phyloP scores from a whole-genome alignment of 1,140 invertebrate species.

The Coptotermes formosanus region DNA sequence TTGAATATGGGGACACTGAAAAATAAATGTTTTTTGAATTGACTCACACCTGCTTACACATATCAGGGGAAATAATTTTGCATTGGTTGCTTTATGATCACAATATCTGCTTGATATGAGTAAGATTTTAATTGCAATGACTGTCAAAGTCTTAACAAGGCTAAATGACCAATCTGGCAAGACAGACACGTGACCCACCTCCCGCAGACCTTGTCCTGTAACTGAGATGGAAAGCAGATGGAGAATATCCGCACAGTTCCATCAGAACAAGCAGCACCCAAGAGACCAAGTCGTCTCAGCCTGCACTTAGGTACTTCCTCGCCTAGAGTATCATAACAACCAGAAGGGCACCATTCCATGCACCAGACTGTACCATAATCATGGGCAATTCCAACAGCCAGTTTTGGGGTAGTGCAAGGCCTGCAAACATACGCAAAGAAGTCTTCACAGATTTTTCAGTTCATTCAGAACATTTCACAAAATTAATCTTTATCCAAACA shows the following conservation, averaged over 20 bases:
- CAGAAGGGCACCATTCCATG: conserved; percentile 75
- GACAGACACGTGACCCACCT: not conserved
- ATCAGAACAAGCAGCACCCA: conserved; percentile 67
- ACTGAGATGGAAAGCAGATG: conserved; percentile 54
- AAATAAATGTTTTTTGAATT: not conserved
- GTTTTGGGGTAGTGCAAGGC: conserved; percentile 39
- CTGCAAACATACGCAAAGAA: not conserved
- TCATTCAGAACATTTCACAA: too few species aligned
- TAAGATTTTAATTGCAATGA: not conserved
- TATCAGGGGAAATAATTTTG: not conserved
- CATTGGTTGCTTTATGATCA: not conserved
- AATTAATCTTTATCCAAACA: too few species aligned
- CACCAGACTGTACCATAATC: conserved; percentile 66
- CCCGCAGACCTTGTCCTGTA: conserved; percentile 36
- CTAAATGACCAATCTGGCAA: not conserved
- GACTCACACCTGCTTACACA: not conserved
- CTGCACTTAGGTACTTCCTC: conserved; percentile 34
- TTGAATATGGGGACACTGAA: conserved; percentile 45
- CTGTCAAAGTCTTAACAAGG: too few species aligned
- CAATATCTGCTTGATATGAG: not conserved
- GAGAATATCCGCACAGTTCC: conserved; percentile 61
- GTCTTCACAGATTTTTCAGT: too few species aligned
- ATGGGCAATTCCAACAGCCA: conserved; percentile 60
- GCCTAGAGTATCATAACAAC: conserved; percentile 54
- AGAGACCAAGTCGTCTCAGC: conserved; percentile 59